Base-by-base conservation (phyloP, 2,888 invertebrate genomes). In the Heliconius aoede region DNA sequence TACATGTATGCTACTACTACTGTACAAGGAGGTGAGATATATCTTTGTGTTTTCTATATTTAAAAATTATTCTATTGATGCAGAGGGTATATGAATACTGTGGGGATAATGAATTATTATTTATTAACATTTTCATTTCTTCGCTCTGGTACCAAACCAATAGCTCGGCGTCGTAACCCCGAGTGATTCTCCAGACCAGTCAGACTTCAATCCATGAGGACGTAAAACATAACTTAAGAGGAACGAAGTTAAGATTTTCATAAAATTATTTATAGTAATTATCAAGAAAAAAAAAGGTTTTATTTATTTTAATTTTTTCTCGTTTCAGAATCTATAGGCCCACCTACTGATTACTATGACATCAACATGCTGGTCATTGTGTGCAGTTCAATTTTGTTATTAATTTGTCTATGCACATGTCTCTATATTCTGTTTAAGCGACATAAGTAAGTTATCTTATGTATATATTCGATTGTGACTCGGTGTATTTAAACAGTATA, bases 1-100 rank as follows among this genome's bases (percentile, higher is more conserved):
- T 95, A 95, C 78, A 92, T 89, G 80, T 95, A 96, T 84, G 95
- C 96, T 11, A 96, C 96, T 0, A 95, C 95, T 1, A 95, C 95
- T 4, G 83, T 91, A 62, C 88, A 89, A 68, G 96, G 96, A 88
- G 95, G 96, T 96, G 84, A 85, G 82, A 26, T 15, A 24, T 32
- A 11, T 4, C 21, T 60, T 60, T 30, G 3, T 30, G 4, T 30
- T 30, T 30, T 30, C 30, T 30, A 4, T 30, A 30, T 30, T 30
- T 32, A 32, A 32, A 32, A 32, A 32, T 32, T 1, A 32, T 32
- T 32, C 32, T n/a, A n/a, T n/a, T n/a, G n/a, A n/a, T n/a, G n/a
- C n/a, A n/a, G n/a, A n/a, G n/a, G n/a, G n/a, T n/a, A n/a, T n/a
- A n/a, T n/a, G n/a, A n/a, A n/a, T n/a, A n/a, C 18, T 46, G 18